These are phyloP conservation scores for Acrobasis consociella DNA, from an alignment of 2,888 invertebrate species.

Conservation along the genomic window DNA sequence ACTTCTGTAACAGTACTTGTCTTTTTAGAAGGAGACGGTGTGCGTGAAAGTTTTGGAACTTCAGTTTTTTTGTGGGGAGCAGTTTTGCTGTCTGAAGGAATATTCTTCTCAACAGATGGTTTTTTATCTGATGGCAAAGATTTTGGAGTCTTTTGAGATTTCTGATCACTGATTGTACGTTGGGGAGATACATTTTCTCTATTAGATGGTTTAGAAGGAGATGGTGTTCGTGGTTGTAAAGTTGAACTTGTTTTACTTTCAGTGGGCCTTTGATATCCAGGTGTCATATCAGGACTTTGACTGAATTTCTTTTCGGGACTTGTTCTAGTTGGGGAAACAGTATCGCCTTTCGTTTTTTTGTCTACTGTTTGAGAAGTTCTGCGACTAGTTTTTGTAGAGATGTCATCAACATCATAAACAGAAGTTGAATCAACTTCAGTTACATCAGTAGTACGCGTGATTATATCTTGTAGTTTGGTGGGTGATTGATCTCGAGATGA, in stretches of 20 bases:
- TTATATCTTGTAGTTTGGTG: slow-evolving; percentile 52
- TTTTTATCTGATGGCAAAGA: slow-evolving; percentile 1
- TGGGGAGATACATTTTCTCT: not conserved
- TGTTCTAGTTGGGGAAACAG: slow-evolving; percentile 28
- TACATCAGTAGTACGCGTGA: slow-evolving; percentile 24
- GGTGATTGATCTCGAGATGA: slow-evolving; percentile 50
- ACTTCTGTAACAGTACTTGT: slow-evolving; percentile 32
- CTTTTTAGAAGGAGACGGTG: slow-evolving; percentile 30
- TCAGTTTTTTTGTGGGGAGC: not conserved
- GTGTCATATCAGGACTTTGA: slow-evolving; percentile 32
- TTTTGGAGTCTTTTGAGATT: not conserved
- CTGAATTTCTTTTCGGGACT: slow-evolving; percentile 16
- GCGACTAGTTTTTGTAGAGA: slow-evolving; percentile 22
- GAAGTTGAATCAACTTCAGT: slow-evolving; percentile 5
- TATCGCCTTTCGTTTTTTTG: slow-evolving; percentile 26
- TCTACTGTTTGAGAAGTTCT: slow-evolving; percentile 25
- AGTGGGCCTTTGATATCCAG: slow-evolving; percentile 24
- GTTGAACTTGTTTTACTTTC: slow-evolving; percentile 19
- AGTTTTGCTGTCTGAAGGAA: not conserved
- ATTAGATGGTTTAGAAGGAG: not conserved
- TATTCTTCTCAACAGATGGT: not conserved
- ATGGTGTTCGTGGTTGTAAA: slow-evolving; percentile 4
- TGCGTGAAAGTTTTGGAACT: slow-evolving; percentile 26
- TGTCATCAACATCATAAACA: slow-evolving; percentile 13
- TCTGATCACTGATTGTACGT: not conserved